Percentiles rank a stretch among this genome's conserved stretches.
Evolutionary conservation across 2,113 vertebrate species (phyloP).

Genomic region (human): DNA sequence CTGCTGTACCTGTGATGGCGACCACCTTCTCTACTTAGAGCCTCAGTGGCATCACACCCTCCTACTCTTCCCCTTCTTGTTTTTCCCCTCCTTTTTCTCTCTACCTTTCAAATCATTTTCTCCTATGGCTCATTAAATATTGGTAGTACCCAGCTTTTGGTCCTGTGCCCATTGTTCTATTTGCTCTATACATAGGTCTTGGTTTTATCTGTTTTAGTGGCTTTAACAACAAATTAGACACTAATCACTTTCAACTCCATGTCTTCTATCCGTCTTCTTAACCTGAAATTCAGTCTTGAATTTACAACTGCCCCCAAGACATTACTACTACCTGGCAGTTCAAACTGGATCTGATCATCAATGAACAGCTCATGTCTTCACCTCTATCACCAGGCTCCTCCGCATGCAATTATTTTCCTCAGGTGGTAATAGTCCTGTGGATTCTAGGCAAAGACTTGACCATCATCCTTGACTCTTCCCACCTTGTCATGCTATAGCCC

Average conservation of each 20-base stretch:
- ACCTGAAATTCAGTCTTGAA: background rate
- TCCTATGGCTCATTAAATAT: background rate
- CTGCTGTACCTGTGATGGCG: background rate
- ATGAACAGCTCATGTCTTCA: background rate
- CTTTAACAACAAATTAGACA: background rate
- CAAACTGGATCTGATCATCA: too few species aligned
- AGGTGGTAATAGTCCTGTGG: background rate
- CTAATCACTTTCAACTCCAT: background rate
- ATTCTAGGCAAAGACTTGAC: background rate
- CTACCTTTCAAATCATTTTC: background rate
- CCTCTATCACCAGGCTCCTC: background rate
- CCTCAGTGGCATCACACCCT: fast-evolving
- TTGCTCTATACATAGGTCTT: background rate
- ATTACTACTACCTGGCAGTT: background rate
- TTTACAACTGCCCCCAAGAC: background rate
- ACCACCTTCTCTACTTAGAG: too few species aligned
- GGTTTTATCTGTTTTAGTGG: background rate
- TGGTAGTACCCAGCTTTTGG: background rate
- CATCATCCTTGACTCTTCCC: background rate
- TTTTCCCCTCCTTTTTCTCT: background rate
- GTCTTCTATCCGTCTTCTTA: background rate
- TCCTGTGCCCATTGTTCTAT: background rate
- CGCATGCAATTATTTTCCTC: background rate
- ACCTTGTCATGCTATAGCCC: background rate
- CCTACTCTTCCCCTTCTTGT: background rate